Percentiles rank a stretch among this genome's conserved stretches.
Evolutionary conservation across 1,140 invertebrate genomes (phyloP).

Genomic region (Dendroctonus valens): DNA sequence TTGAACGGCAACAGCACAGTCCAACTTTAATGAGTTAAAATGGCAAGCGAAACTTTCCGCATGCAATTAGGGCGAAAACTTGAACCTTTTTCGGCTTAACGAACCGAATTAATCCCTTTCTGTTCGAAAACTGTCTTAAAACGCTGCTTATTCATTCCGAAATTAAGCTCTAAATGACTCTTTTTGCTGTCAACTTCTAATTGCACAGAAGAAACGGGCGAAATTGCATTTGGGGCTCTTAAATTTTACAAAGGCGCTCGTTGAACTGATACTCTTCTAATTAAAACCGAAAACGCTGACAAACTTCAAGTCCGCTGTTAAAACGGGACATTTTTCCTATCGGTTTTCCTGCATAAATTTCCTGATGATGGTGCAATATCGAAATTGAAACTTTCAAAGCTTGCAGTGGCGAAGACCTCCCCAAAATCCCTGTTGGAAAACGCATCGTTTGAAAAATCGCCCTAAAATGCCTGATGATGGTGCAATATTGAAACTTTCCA

Average conservation of each 20-base stretch:
- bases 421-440: no score
- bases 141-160: constrained; percentile 9
- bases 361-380: no score
- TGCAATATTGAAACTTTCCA: no score
- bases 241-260: background rate
- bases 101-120: constrained; percentile 18
- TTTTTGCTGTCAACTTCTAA: constrained; percentile 8
- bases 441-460: no score
- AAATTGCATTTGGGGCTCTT: constrained; percentile 3
- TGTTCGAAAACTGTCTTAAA: constrained; percentile 13
- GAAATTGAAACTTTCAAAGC: no score
- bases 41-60: background rate
- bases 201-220: constrained; percentile 10
- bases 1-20: no score
- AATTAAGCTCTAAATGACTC: constrained; percentile 7
- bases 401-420: no score
- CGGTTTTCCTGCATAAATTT: no score
- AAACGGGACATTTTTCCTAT: no score
- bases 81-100: constrained; percentile 11
- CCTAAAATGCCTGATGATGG: no score
- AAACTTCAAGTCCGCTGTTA: no score
- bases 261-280: background rate
- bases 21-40: background rate
- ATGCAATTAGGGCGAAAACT: constrained; percentile 9
- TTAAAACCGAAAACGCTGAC: no score